Percentiles rank a stretch among this genome's conserved stretches.
These are phyloP conservation scores for Platichthys flesus DNA, from an alignment of 2,113 vertebrate genomes.

Conservation along the genomic window DNA sequence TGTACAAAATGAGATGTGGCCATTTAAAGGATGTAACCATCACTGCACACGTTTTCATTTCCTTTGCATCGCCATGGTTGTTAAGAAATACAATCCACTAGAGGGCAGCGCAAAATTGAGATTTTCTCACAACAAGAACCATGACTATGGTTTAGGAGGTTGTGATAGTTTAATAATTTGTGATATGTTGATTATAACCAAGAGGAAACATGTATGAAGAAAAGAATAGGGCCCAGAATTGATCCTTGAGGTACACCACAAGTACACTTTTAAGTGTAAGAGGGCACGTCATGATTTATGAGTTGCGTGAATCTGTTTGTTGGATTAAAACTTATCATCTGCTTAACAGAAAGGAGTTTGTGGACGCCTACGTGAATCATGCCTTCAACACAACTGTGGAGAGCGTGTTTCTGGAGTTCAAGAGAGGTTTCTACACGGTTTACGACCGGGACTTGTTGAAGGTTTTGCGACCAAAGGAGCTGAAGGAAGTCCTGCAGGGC, in stretches of 20 bases:
- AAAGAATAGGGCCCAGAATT: neutral
- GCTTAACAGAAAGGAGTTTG: constrained; percentile 79
- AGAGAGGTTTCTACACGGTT: constrained; percentile 84
- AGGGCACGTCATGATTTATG: too few species aligned
- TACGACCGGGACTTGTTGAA: constrained; percentile 70
- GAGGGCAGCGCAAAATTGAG: too few species aligned
- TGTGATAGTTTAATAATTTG: too few species aligned
- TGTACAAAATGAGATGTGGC: too few species aligned
- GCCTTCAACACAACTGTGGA: constrained; percentile 83
- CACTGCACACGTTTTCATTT: too few species aligned
- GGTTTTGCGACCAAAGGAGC: constrained; percentile 84
- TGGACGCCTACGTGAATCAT: constrained; percentile 81
- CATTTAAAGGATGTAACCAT: too few species aligned
- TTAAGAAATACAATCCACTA: too few species aligned
- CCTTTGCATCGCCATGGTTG: too few species aligned
- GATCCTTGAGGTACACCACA: constrained; percentile 2
- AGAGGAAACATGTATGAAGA: neutral
- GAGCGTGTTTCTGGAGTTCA: constrained; percentile 82
- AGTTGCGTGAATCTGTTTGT: neutral
- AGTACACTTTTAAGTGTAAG: neutral
- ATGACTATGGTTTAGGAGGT: too few species aligned
- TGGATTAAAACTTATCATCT: neutral
- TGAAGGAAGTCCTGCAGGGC: constrained; percentile 80
- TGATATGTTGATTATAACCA: neutral
- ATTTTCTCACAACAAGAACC: too few species aligned